A percentile compares a stretch with the other conserved stretches of the same genome.
These are phyloP conservation scores for Drosophila parvula DNA, from an alignment of 1,140 invertebrate genomes.

Conservation along the genomic window DNA sequence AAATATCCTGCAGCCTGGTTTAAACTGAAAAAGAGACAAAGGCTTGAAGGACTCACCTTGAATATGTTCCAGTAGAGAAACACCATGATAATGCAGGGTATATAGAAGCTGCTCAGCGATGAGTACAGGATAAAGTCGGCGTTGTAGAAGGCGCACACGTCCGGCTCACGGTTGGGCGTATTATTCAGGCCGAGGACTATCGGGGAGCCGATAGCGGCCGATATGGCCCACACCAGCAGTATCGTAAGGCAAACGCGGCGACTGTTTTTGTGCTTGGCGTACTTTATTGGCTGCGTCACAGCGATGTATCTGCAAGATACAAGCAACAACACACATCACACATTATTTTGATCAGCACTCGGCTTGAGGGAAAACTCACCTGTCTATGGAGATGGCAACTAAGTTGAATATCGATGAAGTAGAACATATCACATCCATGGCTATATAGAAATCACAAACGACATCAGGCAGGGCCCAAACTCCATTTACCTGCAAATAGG, in stretches of 20 bases:
- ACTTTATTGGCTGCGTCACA: conserved; percentile 99
- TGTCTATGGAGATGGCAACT: conserved; percentile 99
- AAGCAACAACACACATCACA: too few relatives aligned
- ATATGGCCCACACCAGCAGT: conserved; percentile 98
- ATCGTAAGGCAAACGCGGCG: conserved; percentile 97
- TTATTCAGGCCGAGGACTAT: conserved; percentile 98
- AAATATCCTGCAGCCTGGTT: too few relatives aligned
- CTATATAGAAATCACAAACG: conserved; percentile 99
- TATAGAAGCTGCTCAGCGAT: conserved; percentile 99
- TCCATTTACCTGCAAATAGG: conserved; percentile 88
- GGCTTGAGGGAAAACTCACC: conserved; percentile 88
- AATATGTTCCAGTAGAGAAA: conserved; percentile 99
- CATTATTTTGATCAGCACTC: not conserved
- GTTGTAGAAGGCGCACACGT: conserved; percentile 98
- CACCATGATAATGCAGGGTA: conserved; percentile 99
- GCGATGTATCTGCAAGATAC: conserved; percentile 94
- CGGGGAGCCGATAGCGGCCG: conserved; percentile 97
- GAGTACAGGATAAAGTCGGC: conserved; percentile 99
- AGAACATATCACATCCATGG: conserved; percentile 98
- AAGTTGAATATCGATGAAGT: conserved; percentile 99
- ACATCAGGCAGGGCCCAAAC: conserved; percentile 94
- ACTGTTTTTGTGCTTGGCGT: conserved; percentile 99
- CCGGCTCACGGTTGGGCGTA: conserved; percentile 90
- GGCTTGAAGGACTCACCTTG: conserved; percentile 93
- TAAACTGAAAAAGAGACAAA: too few relatives aligned